Conservation (phyloP, 1,140 invertebrate species). For the Drosophila neocordata region DNA sequence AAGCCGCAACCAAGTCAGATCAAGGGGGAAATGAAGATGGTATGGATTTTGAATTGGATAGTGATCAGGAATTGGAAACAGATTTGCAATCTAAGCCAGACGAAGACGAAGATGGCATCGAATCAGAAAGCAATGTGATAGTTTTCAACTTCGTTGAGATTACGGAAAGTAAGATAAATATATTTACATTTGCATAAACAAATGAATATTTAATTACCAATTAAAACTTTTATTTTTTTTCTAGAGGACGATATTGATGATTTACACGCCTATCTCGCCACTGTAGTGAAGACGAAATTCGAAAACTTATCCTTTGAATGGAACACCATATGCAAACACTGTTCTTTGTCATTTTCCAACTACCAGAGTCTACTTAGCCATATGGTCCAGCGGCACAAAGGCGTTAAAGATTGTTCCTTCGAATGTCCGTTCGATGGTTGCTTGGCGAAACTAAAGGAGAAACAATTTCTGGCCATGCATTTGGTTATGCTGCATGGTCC, state of each 20-base stretch:
- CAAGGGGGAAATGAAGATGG: neutral
- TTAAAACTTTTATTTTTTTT: neutral
- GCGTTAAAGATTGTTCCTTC: constrained; percentile 18
- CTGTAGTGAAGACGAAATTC: constrained; percentile 64
- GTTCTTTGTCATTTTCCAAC: constrained; percentile 44
- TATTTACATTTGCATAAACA: neutral
- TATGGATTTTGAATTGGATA: neutral
- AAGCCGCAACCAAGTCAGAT: neutral
- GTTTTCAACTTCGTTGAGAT: constrained; percentile 61
- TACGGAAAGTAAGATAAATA: constrained; percentile 45
- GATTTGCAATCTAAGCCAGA: neutral
- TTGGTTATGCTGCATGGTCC: constrained; percentile 66
- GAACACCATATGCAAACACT: constrained; percentile 48
- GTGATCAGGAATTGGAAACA: neutral
- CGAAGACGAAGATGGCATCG: neutral
- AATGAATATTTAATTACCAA: accelerated
- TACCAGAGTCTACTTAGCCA: constrained; percentile 55
- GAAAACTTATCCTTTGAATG: constrained; percentile 65
- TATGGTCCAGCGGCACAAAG: constrained; percentile 30
- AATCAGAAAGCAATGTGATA: constrained; percentile 34
- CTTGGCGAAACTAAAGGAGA: constrained; percentile 26
- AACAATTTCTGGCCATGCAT: constrained; percentile 60
- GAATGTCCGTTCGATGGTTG: constrained; percentile 60
- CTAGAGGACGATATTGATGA: constrained; percentile 55
- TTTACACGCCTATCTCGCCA: constrained; percentile 57